These are phyloP conservation scores for Arge pagana DNA, from an alignment of 2,888 invertebrate genomes.

Conservation along the genomic window DNA sequence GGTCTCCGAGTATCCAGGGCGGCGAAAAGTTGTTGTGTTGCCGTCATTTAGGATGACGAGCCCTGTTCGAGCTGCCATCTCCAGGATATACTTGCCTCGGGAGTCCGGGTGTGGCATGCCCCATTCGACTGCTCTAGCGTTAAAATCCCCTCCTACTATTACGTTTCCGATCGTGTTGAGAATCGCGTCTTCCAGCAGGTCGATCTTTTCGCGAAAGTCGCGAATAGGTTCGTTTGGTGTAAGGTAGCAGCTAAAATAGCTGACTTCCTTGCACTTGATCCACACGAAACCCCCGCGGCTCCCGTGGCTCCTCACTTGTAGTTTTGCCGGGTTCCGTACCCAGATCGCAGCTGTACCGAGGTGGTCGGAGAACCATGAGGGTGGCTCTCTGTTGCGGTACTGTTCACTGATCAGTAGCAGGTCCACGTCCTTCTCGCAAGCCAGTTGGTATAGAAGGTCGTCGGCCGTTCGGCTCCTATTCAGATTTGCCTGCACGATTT, in stretches of 20 bases:
- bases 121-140: conserved; percentile 23
- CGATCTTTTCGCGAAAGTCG: conserved; percentile 15
- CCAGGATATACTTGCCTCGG: conserved; percentile 21
- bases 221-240: conserved; percentile 23
- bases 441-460: conserved; percentile 20
- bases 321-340: conserved; percentile 3
- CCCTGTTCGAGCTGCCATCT: conserved; percentile 22
- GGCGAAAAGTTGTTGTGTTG: conserved; percentile 7
- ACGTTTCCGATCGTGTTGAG: background rate
- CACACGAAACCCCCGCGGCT: conserved; percentile 21
- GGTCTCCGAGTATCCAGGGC: background rate
- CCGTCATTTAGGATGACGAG: conserved; percentile 21
- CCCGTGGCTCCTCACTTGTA: conserved; percentile 7
- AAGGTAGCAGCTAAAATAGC: conserved; percentile 21
- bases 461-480: conserved; percentile 25
- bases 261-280: conserved; percentile 15
- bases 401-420: conserved; percentile 32
- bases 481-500: conserved; percentile 29
- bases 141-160: conserved; percentile 19
- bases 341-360: conserved; percentile 25
- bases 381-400: conserved; percentile 20
- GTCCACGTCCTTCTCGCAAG: conserved; percentile 17
- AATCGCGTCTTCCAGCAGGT: conserved; percentile 6
- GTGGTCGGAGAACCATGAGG: conserved; percentile 23
- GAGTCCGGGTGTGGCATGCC: conserved; percentile 12